phyloP scores from a whole-genome alignment of 2,797 vertebrate genomes.

The Siniperca undulata region DNA sequence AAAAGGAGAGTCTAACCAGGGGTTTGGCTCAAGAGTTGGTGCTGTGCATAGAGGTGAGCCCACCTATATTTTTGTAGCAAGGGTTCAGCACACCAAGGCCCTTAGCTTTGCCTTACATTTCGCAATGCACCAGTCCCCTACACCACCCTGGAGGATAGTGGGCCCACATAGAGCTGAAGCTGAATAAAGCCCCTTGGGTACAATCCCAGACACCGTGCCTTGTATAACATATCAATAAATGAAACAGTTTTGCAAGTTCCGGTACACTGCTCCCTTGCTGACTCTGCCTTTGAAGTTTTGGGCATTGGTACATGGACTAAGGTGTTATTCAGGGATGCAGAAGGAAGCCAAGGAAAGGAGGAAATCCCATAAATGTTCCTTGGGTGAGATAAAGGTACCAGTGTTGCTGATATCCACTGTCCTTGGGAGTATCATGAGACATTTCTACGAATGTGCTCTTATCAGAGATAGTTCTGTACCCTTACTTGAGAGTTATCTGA shows the following conservation, averaged over 20 bases:
- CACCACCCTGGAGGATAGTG: neutral
- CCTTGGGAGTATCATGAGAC: conserved; percentile 55
- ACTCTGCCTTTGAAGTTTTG: conserved; percentile 51
- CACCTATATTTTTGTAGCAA: neutral
- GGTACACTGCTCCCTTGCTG: conserved; percentile 37
- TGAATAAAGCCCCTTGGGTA: conserved; percentile 13
- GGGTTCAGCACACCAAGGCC: neutral
- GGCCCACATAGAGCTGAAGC: conserved; percentile 4
- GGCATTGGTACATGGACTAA: conserved; percentile 38
- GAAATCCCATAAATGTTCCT: conserved; percentile 46
- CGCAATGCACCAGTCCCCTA: neutral
- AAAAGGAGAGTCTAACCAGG: neutral
- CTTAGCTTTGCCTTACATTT: conserved; percentile 21
- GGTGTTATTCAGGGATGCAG: conserved; percentile 46
- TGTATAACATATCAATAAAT: conserved; percentile 39
- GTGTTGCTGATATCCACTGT: conserved; percentile 55
- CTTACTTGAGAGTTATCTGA: conserved; percentile 64
- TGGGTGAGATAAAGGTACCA: conserved; percentile 50
- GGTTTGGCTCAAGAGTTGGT: neutral
- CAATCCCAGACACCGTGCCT: conserved; percentile 16
- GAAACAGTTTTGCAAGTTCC: conserved; percentile 49
- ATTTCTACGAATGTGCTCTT: conserved; percentile 55
- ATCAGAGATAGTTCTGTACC: conserved; percentile 53
- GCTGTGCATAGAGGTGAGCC: neutral
- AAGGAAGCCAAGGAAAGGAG: conserved; percentile 39